These are phyloP conservation scores for Archocentrus centrarchus DNA, from an alignment of 2,113 vertebrate genomes.

Conservation along the genomic window DNA sequence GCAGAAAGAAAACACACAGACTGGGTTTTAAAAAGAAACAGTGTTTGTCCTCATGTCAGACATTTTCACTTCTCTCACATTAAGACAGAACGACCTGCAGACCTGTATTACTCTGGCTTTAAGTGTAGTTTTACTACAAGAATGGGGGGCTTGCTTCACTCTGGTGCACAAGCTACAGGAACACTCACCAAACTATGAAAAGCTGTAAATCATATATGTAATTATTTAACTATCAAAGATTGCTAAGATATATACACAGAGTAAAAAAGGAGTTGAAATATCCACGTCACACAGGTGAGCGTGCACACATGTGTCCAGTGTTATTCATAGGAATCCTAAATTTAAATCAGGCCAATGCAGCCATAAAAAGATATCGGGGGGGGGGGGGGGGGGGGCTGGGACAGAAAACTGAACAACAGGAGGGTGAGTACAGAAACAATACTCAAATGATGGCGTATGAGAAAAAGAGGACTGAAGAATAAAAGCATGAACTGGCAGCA, in stretches of 20 bases:
- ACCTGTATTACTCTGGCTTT: not conserved
- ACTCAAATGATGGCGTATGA: not conserved
- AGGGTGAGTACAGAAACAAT: conserved; percentile 18
- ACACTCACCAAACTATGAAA: not conserved
- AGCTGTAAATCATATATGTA: not conserved
- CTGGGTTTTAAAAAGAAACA: not conserved
- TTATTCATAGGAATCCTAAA: conserved; percentile 63
- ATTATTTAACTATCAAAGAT: not conserved
- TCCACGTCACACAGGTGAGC: not conserved
- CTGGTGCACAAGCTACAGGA: not conserved
- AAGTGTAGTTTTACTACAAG: not conserved
- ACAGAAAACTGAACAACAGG: conserved; percentile 14
- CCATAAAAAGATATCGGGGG: conserved; percentile 72
- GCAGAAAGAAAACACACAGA: conserved; percentile 29
- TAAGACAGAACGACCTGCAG: not conserved
- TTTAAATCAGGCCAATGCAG: conserved; percentile 58
- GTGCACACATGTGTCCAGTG: not conserved
- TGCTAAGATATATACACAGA: not conserved
- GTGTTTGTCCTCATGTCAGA: not conserved
- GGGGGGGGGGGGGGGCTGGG: not conserved
- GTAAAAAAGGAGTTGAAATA: not conserved
- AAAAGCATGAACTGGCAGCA: not conserved
- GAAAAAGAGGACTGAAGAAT: not conserved
- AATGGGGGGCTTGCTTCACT: no score
- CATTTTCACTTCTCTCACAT: not conserved